Base-by-base conservation (phyloP, 1,140 invertebrate species). In the Drosophila lacertosa region DNA sequence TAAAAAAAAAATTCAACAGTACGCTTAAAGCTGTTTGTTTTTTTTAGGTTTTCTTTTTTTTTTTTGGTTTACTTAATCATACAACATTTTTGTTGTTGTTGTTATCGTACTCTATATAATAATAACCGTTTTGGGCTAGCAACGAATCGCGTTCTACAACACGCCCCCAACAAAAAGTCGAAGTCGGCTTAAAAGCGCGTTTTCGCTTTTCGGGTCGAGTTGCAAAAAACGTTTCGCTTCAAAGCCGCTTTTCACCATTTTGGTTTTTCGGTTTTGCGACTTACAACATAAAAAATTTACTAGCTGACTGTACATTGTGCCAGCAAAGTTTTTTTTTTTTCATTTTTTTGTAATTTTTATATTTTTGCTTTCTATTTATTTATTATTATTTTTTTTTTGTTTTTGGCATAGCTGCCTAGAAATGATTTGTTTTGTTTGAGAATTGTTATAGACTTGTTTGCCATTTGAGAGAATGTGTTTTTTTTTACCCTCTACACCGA, bases 21-120 rank as follows among this genome's bases (percentile, higher is more conserved):
- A 83, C 79, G 82, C 79, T 70, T 82, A 83, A 82, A 83, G 79
- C 79, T 83, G 74, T 51, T 63, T 77, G 15, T 42, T 54, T 64
- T 24, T 40, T 37, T 22, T 45, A 3, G 7, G 24, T 26, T 4
- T 26, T 78, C 70, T 50, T 62, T 73, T 13, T 32, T 54, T 63
- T 24, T 40, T 37, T 22, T 22, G 2, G 11, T 37, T 18, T 37
- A 26, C 24, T 26, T 26, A 26, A 26, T 26, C 24, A 70, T 64
- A 60, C 68, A 62, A 58, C 48, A 53, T n/a, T n/a, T n/a, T n/a
- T n/a, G n/a, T n/a, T n/a, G n/a, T n/a, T 42, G 57, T 63, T 58
- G 24, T 40, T 40, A n/a, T 44, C 54, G 32, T 54, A 62, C 50
- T 37, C n/a, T n/a, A n/a, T n/a, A n/a, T n/a, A n/a, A 42, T 51